A percentile compares a stretch with the other conserved stretches of the same genome.
These are phyloP conservation scores for Atta texana DNA, from an alignment of 1,140 invertebrate species.

Conservation along the genomic window DNA sequence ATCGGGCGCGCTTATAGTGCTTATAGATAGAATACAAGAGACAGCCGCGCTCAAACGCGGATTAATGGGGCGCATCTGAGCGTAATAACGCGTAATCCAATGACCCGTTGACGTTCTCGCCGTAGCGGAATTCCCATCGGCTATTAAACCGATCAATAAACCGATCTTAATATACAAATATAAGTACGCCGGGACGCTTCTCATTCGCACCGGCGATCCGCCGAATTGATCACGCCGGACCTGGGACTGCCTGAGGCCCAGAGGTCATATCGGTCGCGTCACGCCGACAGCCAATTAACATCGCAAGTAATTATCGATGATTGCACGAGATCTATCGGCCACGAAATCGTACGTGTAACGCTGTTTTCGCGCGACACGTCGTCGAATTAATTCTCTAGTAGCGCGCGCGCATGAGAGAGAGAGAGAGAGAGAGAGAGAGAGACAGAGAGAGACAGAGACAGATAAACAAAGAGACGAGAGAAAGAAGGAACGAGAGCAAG, in stretches of 20 bases:
- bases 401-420: neutral
- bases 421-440: neutral
- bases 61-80: constrained; percentile 46
- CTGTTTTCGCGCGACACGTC: constrained; percentile 21
- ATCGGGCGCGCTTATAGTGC: constrained; percentile 1
- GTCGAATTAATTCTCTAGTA: constrained; percentile 68
- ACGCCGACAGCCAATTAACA: constrained; percentile 21
- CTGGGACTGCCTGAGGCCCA: no score
- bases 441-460: neutral
- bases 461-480: neutral
- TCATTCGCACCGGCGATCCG: neutral
- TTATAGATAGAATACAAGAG: constrained; percentile 20
- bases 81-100: constrained; percentile 60
- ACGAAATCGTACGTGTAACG: constrained; percentile 41
- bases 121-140: constrained; percentile 58
- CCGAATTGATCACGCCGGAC: neutral
- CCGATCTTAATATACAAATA: constrained; percentile 22
- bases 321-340: constrained; percentile 53
- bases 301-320: constrained; percentile 2
- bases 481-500: constrained; percentile 3
- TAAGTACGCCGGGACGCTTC: neutral
- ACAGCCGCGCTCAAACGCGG: neutral
- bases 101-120: constrained; percentile 55
- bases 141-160: constrained; percentile 50
- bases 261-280: neutral